Base-by-base conservation (phyloP, 2,113 vertebrate genomes). In the Calyptomena viridis region DNA sequence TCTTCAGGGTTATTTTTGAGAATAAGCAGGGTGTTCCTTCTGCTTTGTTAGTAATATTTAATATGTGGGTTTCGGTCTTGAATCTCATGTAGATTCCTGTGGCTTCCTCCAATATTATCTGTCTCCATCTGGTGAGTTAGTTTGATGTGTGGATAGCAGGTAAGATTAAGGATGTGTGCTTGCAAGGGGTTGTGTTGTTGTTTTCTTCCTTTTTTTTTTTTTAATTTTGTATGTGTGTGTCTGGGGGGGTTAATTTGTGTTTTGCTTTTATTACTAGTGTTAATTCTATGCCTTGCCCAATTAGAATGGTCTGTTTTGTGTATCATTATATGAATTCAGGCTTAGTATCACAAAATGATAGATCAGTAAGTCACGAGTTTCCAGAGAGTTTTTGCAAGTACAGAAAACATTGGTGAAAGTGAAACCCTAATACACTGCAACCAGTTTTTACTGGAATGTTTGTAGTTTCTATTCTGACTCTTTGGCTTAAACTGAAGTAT, bases 151-250 rank as follows among this genome's bases (percentile, higher is more conserved):
- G 42, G 39, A 37, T 58, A 84, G 74, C 53, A 56, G 46, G 68
- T 50, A 60, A 59, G 24, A 39, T 42, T 30, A 39, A 60, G 46
- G 16, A 19, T 56, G 5, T 25, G 19, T 27, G 28, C 9, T 14
- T 2, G 3, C 21, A 47, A 22, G 4, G 2, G 2, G 1, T 35
- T 11, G 8, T 14, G 5, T 42, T 6, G 15, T 19, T 50, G 35
- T 35, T 39, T 24, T 8, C 6, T 31, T 50, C 7, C 12, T 37
- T 28, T 31, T 35, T n/a, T 35, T 33, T n/a, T 2, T 11, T 46
- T 58, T 68, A 47, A 21, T 47, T 47, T 42, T 33, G 12, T 42
- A 12, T 40, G 10, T 18, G 4, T 4, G 1, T 35, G 40, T 24
- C 15, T 47, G 30, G 8, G 8, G 5, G 21, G 40, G 40, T 40